Evolutionary conservation across 2,113 vertebrate genomes (phyloP), one percentile per base, ranked within the genome.

Genomic region (Silurus glanis): DNA sequence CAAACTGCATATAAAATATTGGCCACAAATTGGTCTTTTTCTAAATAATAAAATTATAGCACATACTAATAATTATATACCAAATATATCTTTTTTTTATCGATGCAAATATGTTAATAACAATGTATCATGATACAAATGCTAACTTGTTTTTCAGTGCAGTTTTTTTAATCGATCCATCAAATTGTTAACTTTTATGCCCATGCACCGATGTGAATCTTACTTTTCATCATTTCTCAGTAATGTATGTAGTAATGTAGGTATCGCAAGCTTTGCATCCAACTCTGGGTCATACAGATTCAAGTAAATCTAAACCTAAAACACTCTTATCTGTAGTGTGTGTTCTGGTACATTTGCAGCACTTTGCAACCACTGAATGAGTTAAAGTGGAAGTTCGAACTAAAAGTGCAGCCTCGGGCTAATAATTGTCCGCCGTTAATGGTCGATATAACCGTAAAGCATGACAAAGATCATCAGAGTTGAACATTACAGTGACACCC

Each of bases 401-500:
- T 9, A 58, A 69, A 79, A 58, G 12, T 49, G 49, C 58, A 49
- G 59, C 13, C 25, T 56, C 49, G 37, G 72, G 45, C 37, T 69
- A 9, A 37, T 69, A 47, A 74, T 74, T 74, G 37, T 67, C 66
- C 4, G 0, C n/a, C 64, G 9, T 62, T 82, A 86, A 82, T 59
- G 71, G 85, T 82, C 55, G 82, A 28, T 87, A 64, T 83, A 58
- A 78, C 45, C 25, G 83, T 56, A 58, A 87, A 86, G 10, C 28
- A 81, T 4, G 51, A 78, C 64, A 37, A 87, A 47, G 21, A 10
- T 83, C 80, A 64, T 61, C 78, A 80, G 56, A 45, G 25, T 82
- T 55, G 14, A 83, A 81, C 84, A 53, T 87, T 71, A 87, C 72
- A 74, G 45, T 81, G 69, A 66, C 87, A 86, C 88, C 84, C 82